Conservation (phyloP, 2,113 vertebrate genomes). For the Micronycteris hirsuta region DNA sequence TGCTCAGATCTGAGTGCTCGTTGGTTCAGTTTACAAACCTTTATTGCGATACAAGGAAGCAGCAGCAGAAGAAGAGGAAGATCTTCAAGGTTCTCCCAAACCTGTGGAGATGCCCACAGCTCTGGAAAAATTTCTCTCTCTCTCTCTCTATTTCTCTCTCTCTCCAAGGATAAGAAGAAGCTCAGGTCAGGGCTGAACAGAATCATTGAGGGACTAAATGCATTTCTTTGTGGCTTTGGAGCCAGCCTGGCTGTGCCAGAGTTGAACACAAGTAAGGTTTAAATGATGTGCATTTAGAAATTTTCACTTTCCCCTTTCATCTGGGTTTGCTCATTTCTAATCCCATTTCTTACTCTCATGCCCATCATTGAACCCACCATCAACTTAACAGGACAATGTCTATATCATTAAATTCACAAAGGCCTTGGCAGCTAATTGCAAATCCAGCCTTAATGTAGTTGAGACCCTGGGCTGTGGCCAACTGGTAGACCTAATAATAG, state of each 20-base stretch:
- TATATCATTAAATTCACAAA: conserved; percentile 40
- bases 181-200: not conserved
- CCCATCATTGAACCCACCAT: conserved; percentile 12
- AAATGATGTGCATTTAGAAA: not conserved
- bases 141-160: not conserved
- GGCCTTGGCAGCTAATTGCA: not conserved
- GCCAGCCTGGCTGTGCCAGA: not conserved
- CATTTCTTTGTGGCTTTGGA: not conserved
- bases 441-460: not conserved
- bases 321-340: not conserved
- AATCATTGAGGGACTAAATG: not conserved
- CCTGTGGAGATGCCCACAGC: not conserved
- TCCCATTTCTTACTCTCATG: not conserved
- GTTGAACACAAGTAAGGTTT: not conserved
- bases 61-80: too few species aligned
- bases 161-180: not conserved
- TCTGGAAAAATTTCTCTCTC: not conserved
- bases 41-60: not conserved
- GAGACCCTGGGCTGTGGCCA: not conserved
- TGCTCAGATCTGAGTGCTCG: not conserved
- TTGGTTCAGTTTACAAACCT: not conserved
- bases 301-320: not conserved
- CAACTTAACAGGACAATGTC: not conserved
- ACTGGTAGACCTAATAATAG: not conserved
- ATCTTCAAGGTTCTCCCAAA: not conserved